phyloP scores from a whole-genome alignment of 2,113 vertebrate species.

The Perognathus longimembris region DNA sequence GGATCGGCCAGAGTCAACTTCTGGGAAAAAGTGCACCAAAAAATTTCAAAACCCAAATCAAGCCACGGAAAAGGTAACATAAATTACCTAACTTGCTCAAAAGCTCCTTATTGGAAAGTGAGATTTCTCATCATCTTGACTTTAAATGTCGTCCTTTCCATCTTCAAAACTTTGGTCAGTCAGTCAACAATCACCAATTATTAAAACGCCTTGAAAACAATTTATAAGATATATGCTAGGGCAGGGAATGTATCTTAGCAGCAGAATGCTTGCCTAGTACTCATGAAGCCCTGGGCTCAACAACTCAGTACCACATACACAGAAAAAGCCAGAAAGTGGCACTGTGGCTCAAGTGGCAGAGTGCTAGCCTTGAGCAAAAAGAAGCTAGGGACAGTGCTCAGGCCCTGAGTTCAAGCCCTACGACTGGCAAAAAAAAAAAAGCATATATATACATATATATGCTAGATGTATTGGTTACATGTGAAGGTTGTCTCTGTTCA shows the following conservation, averaged over 20 bases:
- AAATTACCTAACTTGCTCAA: conserved; percentile 42
- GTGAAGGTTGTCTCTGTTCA: conserved; percentile 1
- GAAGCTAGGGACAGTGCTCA: no score
- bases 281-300: no score
- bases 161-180: conserved; percentile 39
- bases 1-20: conserved; percentile 19
- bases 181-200: conserved; percentile 51
- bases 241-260: no score
- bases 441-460: not conserved
- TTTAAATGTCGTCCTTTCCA: conserved; percentile 38
- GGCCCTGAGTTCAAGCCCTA: no score
- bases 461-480: conserved; percentile 15
- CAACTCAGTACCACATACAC: no score
- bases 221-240: conserved; percentile 18
- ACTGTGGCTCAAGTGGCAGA: no score
- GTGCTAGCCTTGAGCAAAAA: no score
- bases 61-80: conserved; percentile 20
- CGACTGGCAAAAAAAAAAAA: no score
- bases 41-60: conserved; percentile 20
- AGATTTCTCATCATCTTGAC: conserved; percentile 19
- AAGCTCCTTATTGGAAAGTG: conserved; percentile 1
- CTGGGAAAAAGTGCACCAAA: conserved; percentile 54
- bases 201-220: conserved; percentile 39
- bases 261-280: no score
- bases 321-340: no score